Percentiles rank a stretch among this genome's conserved stretches.
phyloP scores from a whole-genome alignment of 2,113 vertebrate genomes.

The Sinosuthora webbiana region DNA sequence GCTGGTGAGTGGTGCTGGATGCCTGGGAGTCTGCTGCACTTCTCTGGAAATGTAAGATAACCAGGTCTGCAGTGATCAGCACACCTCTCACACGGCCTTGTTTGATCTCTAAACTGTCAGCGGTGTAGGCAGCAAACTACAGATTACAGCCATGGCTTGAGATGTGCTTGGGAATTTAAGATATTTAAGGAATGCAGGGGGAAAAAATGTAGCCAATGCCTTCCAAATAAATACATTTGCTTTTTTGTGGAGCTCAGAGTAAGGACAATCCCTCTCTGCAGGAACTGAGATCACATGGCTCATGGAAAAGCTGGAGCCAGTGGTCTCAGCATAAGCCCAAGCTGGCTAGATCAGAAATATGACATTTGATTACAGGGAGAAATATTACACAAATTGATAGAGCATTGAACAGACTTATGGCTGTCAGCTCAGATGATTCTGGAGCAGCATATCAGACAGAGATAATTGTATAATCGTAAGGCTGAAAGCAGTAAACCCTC shows the following conservation, averaged over 20 bases:
- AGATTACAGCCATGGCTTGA: background rate
- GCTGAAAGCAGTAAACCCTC: background rate
- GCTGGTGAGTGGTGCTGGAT: background rate
- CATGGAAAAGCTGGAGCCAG: background rate
- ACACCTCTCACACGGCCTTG: background rate
- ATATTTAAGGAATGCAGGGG: background rate
- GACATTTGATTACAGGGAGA: constrained; percentile 7
- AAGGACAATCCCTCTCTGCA: background rate
- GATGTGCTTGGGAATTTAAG: background rate
- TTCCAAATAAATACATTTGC: constrained; percentile 4
- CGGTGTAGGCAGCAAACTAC: background rate
- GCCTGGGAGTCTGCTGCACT: background rate
- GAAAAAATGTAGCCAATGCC: background rate
- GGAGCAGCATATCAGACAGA: background rate
- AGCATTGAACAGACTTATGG: background rate
- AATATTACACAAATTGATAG: background rate
- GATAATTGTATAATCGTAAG: background rate
- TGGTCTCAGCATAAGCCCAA: background rate
- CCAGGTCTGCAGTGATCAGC: background rate
- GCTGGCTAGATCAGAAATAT: background rate
- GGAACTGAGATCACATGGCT: background rate
- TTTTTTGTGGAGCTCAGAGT: background rate
- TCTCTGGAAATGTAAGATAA: background rate
- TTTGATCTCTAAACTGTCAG: background rate
- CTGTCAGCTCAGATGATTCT: background rate